Evolutionary conservation across 2,797 vertebrate genomes (phyloP).

Genomic region (Manis pentadactyla): DNA sequence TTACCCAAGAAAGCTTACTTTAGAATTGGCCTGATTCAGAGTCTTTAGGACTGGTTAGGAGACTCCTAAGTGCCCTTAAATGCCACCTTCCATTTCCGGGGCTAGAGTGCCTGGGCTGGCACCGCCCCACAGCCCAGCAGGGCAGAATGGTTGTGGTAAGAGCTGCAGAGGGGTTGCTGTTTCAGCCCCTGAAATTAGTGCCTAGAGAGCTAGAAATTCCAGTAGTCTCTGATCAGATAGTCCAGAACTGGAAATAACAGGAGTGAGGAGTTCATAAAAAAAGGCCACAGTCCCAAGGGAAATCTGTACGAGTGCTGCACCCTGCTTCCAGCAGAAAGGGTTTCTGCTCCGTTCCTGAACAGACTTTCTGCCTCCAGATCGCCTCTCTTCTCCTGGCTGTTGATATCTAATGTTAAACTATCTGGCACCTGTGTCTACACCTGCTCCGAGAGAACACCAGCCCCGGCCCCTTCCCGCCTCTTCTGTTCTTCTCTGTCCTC

Average conservation of each 20-base stretch:
- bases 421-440: background rate
- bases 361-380: background rate
- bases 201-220: constrained; percentile 77
- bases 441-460: background rate
- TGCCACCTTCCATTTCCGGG: constrained; percentile 82
- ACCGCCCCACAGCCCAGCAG: constrained; percentile 69
- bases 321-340: background rate
- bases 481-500: background rate
- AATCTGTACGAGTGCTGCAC: constrained; percentile 2
- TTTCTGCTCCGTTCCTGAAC: background rate
- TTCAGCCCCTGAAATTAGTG: constrained; percentile 80
- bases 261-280: constrained; percentile 81
- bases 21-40: constrained; percentile 77
- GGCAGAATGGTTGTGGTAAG: constrained; percentile 67
- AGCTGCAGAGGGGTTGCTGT: constrained; percentile 70
- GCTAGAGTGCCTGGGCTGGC: constrained; percentile 79
- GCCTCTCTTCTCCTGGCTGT: background rate
- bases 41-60: constrained; percentile 74
- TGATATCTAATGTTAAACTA: background rate
- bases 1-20: constrained; percentile 80
- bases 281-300: constrained; percentile 68
- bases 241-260: constrained; percentile 80
- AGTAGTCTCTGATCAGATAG: constrained; percentile 79
- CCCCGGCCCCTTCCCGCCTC: background rate
- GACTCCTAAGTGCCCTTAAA: constrained; percentile 77